Percentiles rank a stretch among this genome's conserved stretches.
Evolutionary conservation across 2,888 invertebrate species (phyloP).

Genomic region (Eupithecia pulchellata): DNA sequence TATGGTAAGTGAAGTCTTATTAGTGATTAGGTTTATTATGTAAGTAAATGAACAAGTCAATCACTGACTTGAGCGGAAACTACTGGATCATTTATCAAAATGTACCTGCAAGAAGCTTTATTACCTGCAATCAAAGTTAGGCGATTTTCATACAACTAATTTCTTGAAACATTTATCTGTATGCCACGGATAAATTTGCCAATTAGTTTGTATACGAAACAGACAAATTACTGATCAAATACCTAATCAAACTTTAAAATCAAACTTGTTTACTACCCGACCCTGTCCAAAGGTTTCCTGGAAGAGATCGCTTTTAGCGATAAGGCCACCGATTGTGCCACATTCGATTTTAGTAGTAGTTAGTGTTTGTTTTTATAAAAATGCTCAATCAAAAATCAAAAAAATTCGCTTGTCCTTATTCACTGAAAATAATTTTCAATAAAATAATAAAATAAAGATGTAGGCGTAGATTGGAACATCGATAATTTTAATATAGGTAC

Average conservation of each 20-base stretch:
- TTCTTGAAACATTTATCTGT: too few species aligned
- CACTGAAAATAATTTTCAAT: background rate
- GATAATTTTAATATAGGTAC: background rate
- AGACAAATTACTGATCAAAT: background rate
- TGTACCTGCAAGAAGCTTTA: background rate
- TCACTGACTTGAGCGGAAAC: conserved; percentile 17
- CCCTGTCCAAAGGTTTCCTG: too few species aligned
- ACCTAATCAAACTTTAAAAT: too few species aligned
- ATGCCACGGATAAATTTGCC: background rate
- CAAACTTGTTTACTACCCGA: too few species aligned
- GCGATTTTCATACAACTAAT: conserved; percentile 4
- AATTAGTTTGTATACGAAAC: background rate
- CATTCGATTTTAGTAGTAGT: too few species aligned
- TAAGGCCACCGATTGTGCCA: too few species aligned
- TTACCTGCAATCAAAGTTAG: conserved; percentile 11
- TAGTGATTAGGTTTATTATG: conserved; percentile 38
- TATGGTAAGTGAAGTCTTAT: conserved; percentile 35
- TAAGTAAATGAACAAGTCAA: conserved; percentile 36
- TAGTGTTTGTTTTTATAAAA: too few species aligned
- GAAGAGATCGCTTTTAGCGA: too few species aligned
- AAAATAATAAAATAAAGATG: background rate
- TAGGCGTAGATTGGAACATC: background rate
- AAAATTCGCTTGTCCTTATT: background rate
- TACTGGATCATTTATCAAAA: conserved; percentile 18
- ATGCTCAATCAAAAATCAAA: background rate